phyloP scores from a whole-genome alignment of 1,140 invertebrate species.

The Drosophila sp. region DNA sequence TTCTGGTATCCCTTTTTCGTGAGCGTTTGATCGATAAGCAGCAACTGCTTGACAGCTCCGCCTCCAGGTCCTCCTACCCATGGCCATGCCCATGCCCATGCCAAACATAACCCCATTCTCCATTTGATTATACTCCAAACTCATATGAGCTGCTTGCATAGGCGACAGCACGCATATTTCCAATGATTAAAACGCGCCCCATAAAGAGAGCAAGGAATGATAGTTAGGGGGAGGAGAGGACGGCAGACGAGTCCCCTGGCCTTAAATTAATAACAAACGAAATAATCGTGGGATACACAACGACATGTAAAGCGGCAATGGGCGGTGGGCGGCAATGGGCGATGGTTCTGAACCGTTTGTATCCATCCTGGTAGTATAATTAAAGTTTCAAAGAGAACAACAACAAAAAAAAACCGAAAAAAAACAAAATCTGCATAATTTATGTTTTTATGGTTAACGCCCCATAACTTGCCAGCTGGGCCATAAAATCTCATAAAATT shows the following conservation, averaged over 20 bases:
- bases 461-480: constrained; percentile 34
- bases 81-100: not conserved
- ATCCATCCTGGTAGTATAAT: constrained; percentile 51
- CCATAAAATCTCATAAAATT: constrained; percentile 65
- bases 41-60: constrained; percentile 51
- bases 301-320: constrained; percentile 12
- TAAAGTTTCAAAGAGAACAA: constrained; percentile 44
- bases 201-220: constrained; percentile 36
- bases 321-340: not conserved
- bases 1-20: constrained; percentile 23
- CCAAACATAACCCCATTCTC: constrained; percentile 7
- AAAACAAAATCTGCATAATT: constrained; percentile 73
- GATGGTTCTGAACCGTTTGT: not conserved
- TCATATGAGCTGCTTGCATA: constrained; percentile 8
- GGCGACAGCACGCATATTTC: constrained; percentile 42
- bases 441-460: constrained; percentile 69
- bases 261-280: constrained; percentile 75
- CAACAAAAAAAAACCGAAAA: constrained; percentile 1
- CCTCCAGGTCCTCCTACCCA: not conserved
- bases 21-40: constrained; percentile 58
- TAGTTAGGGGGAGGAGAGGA: not conserved
- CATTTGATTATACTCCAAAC: constrained; percentile 12
- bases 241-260: constrained; percentile 26
- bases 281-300: constrained; percentile 41
- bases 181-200: constrained; percentile 62